Conservation (phyloP, 1,140 invertebrate species). For the Lutraria rhynchaena region DNA sequence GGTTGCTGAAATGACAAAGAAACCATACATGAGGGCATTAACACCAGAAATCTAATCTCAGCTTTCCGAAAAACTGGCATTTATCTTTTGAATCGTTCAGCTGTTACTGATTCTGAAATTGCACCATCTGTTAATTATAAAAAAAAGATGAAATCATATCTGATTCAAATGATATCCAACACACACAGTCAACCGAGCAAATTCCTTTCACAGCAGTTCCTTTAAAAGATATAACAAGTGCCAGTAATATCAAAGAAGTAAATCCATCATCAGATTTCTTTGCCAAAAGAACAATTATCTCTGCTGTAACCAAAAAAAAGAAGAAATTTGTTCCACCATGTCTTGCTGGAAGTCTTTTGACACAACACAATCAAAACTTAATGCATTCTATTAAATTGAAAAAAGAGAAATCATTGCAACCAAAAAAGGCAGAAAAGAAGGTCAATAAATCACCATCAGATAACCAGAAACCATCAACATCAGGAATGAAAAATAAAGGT, state of each 20-base stretch:
- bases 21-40: conserved; percentile 42
- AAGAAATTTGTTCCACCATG: conserved; percentile 5
- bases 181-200: neutral
- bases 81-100: conserved; percentile 33
- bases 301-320: no score
- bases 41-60: conserved; percentile 44
- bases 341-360: neutral
- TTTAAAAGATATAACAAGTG: no score
- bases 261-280: no score
- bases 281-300: neutral
- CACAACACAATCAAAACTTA: neutral
- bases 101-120: neutral
- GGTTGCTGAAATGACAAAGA: conserved; percentile 32
- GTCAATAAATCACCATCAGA: neutral
- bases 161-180: neutral
- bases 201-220: no score
- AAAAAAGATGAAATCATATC: neutral
- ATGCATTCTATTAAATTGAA: no score
- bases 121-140: conserved; percentile 23
- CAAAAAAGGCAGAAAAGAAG: conserved; percentile 2
- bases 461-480: conserved; percentile 2
- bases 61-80: conserved; percentile 55
- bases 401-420: no score
- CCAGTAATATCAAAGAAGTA: no score
- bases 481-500: conserved; percentile 11